Conservation (phyloP, 2,888 invertebrate species). For the Cecidostiba fungosa region DNA sequence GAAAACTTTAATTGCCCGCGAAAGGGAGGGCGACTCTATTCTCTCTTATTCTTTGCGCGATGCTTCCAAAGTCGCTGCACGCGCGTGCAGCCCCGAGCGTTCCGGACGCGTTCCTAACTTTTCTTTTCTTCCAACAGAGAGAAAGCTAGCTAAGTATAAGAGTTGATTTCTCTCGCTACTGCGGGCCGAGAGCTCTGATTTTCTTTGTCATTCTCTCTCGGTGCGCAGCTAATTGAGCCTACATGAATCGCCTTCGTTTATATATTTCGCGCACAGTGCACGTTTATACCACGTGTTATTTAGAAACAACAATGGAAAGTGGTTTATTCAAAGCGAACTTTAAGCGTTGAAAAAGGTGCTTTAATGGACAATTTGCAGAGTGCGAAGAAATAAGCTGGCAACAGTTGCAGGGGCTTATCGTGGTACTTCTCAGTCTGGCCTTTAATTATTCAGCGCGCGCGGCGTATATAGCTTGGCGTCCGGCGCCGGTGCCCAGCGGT, state of each 20-base stretch:
- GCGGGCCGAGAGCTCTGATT: neutral
- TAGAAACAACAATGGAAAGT: neutral
- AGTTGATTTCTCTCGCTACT: neutral
- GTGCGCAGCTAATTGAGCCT: neutral
- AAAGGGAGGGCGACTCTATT: constrained; percentile 1
- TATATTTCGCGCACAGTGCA: too few species aligned
- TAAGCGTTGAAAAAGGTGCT: too few species aligned
- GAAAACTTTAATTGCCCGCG: constrained; percentile 56
- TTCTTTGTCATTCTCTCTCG: neutral
- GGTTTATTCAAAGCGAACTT: too few species aligned
- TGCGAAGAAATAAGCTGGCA: neutral
- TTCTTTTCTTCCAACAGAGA: neutral
- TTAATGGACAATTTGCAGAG: neutral
- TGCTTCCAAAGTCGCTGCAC: neutral
- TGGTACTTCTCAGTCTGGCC: neutral
- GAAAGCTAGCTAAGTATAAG: neutral
- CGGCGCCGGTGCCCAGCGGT: neutral
- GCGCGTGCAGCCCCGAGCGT: neutral
- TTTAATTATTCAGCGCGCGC: constrained; percentile 48
- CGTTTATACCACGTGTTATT: too few species aligned
- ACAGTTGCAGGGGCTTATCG: constrained; percentile 23
- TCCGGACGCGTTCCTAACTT: constrained; percentile 3
- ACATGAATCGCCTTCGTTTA: neutral
- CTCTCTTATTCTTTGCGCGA: neutral
- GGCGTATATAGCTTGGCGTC: too few species aligned